These are phyloP conservation scores for Rhogogaster chlorosoma DNA, from an alignment of 2,888 invertebrate genomes.

Conservation along the genomic window DNA sequence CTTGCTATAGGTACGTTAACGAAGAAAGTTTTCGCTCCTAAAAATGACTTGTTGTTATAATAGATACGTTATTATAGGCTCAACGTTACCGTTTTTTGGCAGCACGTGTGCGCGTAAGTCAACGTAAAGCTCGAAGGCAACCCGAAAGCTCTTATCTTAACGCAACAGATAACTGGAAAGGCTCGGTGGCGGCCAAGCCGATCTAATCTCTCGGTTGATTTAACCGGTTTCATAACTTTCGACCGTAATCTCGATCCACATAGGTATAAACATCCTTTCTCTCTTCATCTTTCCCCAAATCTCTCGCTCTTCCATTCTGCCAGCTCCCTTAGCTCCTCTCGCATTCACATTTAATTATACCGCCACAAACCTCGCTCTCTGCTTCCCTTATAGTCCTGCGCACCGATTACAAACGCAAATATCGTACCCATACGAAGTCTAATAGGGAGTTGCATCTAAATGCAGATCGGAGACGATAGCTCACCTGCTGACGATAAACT, in stretches of 20 bases:
- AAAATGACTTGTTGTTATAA: not conserved
- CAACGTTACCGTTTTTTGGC: slow-evolving; percentile 24
- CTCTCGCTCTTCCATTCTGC: slow-evolving; percentile 52
- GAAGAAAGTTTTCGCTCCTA: slow-evolving; percentile 48
- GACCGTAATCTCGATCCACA: slow-evolving; percentile 75
- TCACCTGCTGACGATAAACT: not conserved
- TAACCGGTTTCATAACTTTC: slow-evolving; percentile 77
- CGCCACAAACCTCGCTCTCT: slow-evolving; percentile 10
- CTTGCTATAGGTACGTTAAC: not conserved
- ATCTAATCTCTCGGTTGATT: slow-evolving; percentile 76
- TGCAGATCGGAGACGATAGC: slow-evolving; percentile 28
- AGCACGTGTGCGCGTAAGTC: slow-evolving; percentile 47
- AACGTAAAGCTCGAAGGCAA: slow-evolving; percentile 42
- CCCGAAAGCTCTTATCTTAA: slow-evolving; percentile 47
- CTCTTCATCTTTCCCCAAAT: slow-evolving; percentile 61
- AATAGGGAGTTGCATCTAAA: not conserved
- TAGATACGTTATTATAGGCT: not conserved
- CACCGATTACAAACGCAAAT: slow-evolving; percentile 14
- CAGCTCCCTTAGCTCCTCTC: slow-evolving; percentile 10
- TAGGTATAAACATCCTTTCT: slow-evolving; percentile 70
- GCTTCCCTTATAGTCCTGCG: not conserved
- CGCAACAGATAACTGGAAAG: slow-evolving; percentile 49
- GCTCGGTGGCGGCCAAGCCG: slow-evolving; percentile 60
- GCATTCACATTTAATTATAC: slow-evolving; percentile 46
- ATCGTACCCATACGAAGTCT: not conserved